A percentile compares a stretch with the other conserved stretches of the same genome.
phyloP scores from a whole-genome alignment of 2,888 invertebrate species.

The Stenotaenia linearis region DNA sequence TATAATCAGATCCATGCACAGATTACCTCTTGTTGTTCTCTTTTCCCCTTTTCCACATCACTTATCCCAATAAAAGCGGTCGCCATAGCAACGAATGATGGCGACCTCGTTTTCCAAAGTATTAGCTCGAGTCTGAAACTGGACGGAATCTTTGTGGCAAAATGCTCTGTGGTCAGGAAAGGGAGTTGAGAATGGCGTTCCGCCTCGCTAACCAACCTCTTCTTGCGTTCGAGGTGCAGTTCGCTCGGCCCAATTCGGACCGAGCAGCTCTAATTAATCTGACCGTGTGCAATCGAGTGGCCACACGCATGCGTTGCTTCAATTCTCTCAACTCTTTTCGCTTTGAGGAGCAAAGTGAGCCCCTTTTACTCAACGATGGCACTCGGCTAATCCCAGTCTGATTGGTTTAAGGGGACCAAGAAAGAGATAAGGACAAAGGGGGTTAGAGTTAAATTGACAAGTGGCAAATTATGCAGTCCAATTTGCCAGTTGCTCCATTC shows the following conservation, averaged over 20 bases:
- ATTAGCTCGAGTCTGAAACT: neutral
- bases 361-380: neutral
- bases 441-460: neutral
- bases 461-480: neutral
- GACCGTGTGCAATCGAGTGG: neutral
- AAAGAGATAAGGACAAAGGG: neutral
- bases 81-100: neutral
- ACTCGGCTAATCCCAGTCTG: neutral
- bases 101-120: neutral
- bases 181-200: neutral
- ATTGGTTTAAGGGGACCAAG: neutral
- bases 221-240: neutral
- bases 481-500: neutral
- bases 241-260: neutral
- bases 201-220: neutral
- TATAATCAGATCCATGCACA: neutral
- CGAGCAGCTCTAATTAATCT: neutral
- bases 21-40: neutral
- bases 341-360: neutral
- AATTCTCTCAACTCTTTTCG: neutral
- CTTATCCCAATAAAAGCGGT: neutral
- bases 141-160: neutral
- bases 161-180: neutral
- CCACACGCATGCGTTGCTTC: neutral
- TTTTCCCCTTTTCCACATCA: neutral